Conservation (phyloP, 2,888 invertebrate species). For the Chalcis sispes region DNA sequence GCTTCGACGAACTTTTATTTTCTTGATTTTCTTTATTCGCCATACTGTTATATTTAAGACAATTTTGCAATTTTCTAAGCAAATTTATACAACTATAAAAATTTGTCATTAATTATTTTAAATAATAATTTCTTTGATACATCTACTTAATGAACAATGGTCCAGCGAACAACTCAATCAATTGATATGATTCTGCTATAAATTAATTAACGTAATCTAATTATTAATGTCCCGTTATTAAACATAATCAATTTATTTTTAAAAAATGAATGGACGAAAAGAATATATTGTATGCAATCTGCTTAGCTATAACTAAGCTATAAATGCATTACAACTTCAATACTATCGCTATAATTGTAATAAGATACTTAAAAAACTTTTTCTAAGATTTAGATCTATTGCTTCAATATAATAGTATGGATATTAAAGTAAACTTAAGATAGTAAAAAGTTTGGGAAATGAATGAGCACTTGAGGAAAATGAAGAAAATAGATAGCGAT, state of each 20-base stretch:
- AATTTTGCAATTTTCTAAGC: neutral
- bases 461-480: too few species aligned
- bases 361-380: conserved; percentile 7
- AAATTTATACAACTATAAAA: neutral
- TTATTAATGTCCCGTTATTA: neutral
- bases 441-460: conserved; percentile 14
- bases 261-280: too few species aligned
- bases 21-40: conserved; percentile 9
- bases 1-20: conserved; percentile 6
- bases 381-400: conserved; percentile 7
- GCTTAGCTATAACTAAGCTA: neutral
- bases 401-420: conserved; percentile 16
- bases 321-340: neutral
- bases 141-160: too few species aligned
- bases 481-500: conserved; percentile 14
- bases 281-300: too few species aligned
- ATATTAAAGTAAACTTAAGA: conserved; percentile 27
- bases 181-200: too few species aligned
- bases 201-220: too few species aligned
- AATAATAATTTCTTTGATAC: too few species aligned
- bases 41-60: conserved; percentile 13
- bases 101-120: neutral
- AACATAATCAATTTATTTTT: neutral
- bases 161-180: too few species aligned
- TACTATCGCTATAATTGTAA: neutral